phyloP scores from a whole-genome alignment of 2,113 vertebrate species.

The Sakesphorus luctuosus region DNA sequence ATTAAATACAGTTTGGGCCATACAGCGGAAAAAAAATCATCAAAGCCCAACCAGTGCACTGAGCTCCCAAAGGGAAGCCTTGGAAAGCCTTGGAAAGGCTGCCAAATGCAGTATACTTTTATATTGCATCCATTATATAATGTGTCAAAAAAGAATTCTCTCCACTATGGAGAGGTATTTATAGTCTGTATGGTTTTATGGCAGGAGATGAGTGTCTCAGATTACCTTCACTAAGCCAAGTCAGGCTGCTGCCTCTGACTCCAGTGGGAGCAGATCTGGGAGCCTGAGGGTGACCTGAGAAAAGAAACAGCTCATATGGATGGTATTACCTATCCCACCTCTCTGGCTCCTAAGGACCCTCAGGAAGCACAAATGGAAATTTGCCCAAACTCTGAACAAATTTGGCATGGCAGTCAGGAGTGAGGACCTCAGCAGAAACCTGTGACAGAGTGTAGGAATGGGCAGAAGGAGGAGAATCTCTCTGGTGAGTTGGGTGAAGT shows the following conservation, averaged over 20 bases:
- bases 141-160: constrained; percentile 39
- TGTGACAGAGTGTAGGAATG: fast-evolving
- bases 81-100: background rate
- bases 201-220: background rate
- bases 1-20: background rate
- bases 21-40: background rate
- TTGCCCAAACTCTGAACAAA: too few species aligned
- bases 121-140: constrained; percentile 24
- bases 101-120: background rate
- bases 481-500: background rate
- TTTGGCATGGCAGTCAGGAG: background rate
- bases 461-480: background rate
- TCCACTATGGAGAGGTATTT: background rate
- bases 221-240: background rate
- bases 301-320: background rate
- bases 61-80: constrained; percentile 23
- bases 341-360: background rate
- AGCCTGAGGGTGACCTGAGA: background rate
- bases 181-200: background rate
- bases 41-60: background rate
- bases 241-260: background rate
- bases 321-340: background rate
- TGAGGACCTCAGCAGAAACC: fast-evolving
- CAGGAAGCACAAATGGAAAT: background rate
- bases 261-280: background rate